Evolutionary conservation across 2,113 vertebrate species (phyloP).

Genomic region (Cinclus mexicanus): DNA sequence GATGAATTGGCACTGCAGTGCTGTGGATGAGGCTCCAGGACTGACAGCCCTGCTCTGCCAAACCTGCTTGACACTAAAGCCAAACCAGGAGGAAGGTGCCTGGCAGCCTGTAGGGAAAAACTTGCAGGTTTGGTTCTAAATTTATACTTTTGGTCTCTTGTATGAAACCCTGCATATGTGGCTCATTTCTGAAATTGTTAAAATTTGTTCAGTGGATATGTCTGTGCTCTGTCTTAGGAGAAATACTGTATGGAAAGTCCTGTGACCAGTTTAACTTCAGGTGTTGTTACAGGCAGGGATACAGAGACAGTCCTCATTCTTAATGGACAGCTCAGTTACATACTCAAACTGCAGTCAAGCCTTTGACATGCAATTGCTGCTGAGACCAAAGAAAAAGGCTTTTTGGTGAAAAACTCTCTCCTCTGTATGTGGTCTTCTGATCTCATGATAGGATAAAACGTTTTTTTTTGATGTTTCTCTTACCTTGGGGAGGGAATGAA

Average conservation of each 20-base stretch:
- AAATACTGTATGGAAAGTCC: neutral
- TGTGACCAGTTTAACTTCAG: neutral
- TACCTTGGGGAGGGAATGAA: neutral
- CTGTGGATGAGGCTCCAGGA: neutral
- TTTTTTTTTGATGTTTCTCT: neutral
- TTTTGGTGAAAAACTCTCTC: neutral
- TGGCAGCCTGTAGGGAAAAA: fast-evolving
- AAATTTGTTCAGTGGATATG: neutral
- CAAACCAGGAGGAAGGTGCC: neutral
- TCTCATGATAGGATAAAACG: neutral
- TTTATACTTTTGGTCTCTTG: neutral
- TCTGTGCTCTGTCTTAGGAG: neutral
- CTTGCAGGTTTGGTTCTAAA: neutral
- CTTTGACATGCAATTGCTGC: neutral
- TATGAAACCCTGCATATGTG: neutral
- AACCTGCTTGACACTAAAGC: neutral
- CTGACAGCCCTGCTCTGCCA: neutral
- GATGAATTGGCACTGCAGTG: neutral
- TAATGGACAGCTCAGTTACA: neutral
- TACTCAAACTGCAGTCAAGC: neutral
- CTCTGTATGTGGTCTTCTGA: neutral
- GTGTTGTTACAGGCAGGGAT: neutral
- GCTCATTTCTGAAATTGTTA: neutral
- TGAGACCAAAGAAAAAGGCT: neutral
- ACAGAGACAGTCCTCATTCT: neutral